A percentile compares a stretch with the other conserved stretches of the same genome.
phyloP scores from a whole-genome alignment of 2,888 invertebrate species.

The Pteria penguin region DNA sequence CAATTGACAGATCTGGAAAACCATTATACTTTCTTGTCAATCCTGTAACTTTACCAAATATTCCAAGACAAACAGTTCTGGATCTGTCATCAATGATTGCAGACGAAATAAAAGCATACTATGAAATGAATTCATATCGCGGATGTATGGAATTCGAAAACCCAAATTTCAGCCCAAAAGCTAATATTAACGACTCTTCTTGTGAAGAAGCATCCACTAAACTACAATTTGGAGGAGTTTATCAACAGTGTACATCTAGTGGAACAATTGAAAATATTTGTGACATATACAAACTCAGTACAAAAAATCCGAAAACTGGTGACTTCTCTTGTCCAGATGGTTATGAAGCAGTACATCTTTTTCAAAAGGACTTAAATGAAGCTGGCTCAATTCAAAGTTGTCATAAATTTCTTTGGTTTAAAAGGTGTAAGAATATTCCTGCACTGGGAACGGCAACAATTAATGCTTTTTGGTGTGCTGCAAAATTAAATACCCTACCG shows the following conservation, averaged over 20 bases:
- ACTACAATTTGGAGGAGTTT: slow-evolving; percentile 53
- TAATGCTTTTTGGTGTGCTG: slow-evolving; percentile 67
- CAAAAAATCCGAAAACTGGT: slow-evolving; percentile 67
- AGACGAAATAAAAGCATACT: slow-evolving; percentile 58
- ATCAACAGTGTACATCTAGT: slow-evolving; percentile 44
- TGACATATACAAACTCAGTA: slow-evolving; percentile 31
- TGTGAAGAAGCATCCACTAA: slow-evolving; percentile 42
- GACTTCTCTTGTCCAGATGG: slow-evolving; percentile 57
- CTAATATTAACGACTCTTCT: slow-evolving; percentile 62
- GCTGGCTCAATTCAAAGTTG: slow-evolving; percentile 42
- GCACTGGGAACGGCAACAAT: slow-evolving; percentile 51
- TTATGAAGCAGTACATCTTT: slow-evolving; percentile 57
- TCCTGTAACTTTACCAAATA: slow-evolving; percentile 38
- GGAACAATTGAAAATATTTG: slow-evolving; percentile 19
- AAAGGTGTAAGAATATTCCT: slow-evolving; percentile 49
- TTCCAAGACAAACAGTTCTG: slow-evolving; percentile 38
- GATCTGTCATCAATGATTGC: slow-evolving; percentile 41
- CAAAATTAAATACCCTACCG: slow-evolving; percentile 44
- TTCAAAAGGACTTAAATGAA: slow-evolving; percentile 41
- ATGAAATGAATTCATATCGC: slow-evolving; percentile 54
- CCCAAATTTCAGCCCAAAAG: slow-evolving; percentile 57
- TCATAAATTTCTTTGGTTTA: slow-evolving; percentile 53
- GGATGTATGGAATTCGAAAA: slow-evolving; percentile 57
- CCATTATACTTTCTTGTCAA: slow-evolving; percentile 45
- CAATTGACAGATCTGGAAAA: slow-evolving; percentile 51